Conservation (phyloP, 2,113 vertebrate species). For the Promerops cafer region DNA sequence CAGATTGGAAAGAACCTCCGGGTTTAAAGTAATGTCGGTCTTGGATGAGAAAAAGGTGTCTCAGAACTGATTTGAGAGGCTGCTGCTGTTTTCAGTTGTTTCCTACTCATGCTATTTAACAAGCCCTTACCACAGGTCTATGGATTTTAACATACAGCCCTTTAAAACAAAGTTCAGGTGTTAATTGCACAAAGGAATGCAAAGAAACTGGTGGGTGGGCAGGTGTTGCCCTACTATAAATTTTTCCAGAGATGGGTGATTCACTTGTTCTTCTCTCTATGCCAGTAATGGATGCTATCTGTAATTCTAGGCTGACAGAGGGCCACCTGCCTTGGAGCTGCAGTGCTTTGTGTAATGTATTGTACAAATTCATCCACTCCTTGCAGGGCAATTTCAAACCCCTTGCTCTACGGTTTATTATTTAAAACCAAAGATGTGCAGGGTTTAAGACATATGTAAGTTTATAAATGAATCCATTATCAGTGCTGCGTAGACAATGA, state of each 20-base stretch:
- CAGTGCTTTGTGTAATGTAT: not conserved
- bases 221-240: not conserved
- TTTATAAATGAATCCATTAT: not conserved
- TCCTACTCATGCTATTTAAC: not conserved
- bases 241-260: not conserved
- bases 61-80: not conserved
- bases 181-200: not conserved
- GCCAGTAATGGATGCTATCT: not conserved
- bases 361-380: not conserved
- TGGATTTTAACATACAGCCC: not conserved
- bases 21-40: not conserved
- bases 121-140: not conserved
- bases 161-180: not conserved
- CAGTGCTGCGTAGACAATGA: not conserved
- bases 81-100: not conserved
- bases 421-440: not conserved
- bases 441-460: not conserved
- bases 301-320: not conserved
- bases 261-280: not conserved
- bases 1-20: not conserved
- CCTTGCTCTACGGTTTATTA: not conserved
- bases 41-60: not conserved
- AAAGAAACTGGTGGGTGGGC: not conserved
- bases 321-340: not conserved
- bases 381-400: not conserved